Conservation (phyloP, 2,888 invertebrate genomes). For the Phyto melanocephala region DNA sequence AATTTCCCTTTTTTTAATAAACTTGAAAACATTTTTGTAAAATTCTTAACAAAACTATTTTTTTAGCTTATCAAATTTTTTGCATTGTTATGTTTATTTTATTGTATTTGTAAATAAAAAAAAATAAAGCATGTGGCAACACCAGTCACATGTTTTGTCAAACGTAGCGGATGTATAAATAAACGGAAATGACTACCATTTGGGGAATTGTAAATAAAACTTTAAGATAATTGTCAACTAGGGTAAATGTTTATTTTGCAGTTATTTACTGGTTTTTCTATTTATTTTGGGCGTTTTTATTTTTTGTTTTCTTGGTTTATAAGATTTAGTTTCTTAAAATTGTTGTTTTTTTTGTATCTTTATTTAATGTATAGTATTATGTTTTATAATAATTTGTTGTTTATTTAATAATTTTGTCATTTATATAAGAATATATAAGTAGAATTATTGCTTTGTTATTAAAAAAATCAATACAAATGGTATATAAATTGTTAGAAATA, state of each 20-base stretch:
- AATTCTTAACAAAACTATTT: too few relatives aligned
- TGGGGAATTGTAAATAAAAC: slow-evolving; percentile 34
- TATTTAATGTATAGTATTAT: too few relatives aligned
- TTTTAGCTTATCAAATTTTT: background rate
- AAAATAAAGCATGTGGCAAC: slow-evolving; percentile 26
- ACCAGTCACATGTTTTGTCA: slow-evolving; percentile 6
- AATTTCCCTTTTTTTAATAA: too few relatives aligned
- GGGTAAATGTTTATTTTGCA: slow-evolving; percentile 4
- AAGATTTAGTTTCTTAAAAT: slow-evolving; percentile 23
- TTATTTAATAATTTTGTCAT: slow-evolving; percentile 24
- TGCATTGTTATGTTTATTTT: background rate
- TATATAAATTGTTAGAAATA: slow-evolving; percentile 68
- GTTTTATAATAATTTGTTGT: slow-evolving; percentile 40
- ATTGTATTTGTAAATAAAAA: too few relatives aligned
- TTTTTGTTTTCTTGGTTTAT: slow-evolving; percentile 13
- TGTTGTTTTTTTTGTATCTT: background rate
- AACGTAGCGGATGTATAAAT: slow-evolving; percentile 26
- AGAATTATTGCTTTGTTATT: slow-evolving; percentile 75
- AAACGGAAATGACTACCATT: slow-evolving; percentile 29
- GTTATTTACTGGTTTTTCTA: background rate
- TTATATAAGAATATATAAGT: slow-evolving; percentile 65
- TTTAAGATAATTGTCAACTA: slow-evolving; percentile 28
- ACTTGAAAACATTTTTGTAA: too few relatives aligned
- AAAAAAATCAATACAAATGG: slow-evolving; percentile 74
- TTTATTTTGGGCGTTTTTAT: slow-evolving; percentile 31